Conservation (phyloP, 2,888 invertebrate genomes). For the Stenurella melanura region DNA sequence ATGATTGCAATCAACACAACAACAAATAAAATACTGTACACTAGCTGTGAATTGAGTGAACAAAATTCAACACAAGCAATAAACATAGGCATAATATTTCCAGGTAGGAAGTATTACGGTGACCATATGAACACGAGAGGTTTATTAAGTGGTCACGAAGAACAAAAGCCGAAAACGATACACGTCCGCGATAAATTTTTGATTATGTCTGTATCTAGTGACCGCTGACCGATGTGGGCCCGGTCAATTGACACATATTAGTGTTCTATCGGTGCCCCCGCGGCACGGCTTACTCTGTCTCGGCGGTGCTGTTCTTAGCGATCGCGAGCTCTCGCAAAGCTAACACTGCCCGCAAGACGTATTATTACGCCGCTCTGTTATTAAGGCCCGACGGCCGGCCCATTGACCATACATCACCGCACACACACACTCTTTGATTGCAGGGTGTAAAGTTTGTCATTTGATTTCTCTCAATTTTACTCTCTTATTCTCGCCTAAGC, state of each 20-base stretch:
- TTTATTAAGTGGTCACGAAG: conserved; percentile 53
- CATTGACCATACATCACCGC: conserved; percentile 72
- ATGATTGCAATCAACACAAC: background rate
- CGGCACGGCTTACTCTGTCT: conserved; percentile 45
- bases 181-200: conserved; percentile 49
- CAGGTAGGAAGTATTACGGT: conserved; percentile 7
- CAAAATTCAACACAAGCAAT: background rate
- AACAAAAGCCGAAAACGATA: conserved; percentile 48
- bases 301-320: conserved; percentile 51
- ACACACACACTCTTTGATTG: conserved; percentile 64
- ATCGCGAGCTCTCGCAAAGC: conserved; percentile 63
- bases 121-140: background rate
- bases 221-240: conserved; percentile 50
- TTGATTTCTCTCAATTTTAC: conserved; percentile 65
- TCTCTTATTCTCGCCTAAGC: conserved; percentile 50
- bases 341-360: conserved; percentile 68
- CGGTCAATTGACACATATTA: conserved; percentile 70
- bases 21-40: background rate
- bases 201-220: conserved; percentile 44
- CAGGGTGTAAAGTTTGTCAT: conserved; percentile 72
- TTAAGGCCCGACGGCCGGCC: conserved; percentile 71
- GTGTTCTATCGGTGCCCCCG: conserved; percentile 59
- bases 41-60: background rate
- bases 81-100: background rate
- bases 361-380: conserved; percentile 73